Conservation (phyloP, 1,140 invertebrate species). For the Drosophila sturtevanti region DNA sequence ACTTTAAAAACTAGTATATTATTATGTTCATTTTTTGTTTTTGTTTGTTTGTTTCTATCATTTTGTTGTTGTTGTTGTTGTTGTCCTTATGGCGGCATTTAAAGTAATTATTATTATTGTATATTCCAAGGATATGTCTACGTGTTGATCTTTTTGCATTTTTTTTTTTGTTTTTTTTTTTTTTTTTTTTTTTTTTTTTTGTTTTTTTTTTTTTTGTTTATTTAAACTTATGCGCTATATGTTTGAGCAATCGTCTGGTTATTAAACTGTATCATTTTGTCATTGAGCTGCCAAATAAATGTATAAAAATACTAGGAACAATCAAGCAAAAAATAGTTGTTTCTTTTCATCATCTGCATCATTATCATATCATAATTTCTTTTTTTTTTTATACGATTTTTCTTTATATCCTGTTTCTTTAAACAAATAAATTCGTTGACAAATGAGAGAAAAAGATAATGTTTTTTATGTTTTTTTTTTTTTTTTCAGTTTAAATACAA, state of each 20-base stretch:
- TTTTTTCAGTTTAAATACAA: constrained; percentile 28
- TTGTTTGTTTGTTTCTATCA: no score
- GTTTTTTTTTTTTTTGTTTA: constrained; percentile 30
- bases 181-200: constrained; percentile 45
- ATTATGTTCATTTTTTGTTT: constrained; percentile 18
- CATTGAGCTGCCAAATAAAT: constrained; percentile 52
- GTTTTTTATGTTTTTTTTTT: no score
- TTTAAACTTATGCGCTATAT: constrained; percentile 64
- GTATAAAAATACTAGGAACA: constrained; percentile 57
- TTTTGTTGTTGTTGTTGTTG: constrained; percentile 15
- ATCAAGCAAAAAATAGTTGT: constrained; percentile 42
- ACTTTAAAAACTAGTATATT: constrained; percentile 72
- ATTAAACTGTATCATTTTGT: constrained; percentile 45
- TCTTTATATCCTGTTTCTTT: no score
- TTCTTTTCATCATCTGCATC: background rate
- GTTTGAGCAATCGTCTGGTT: constrained; percentile 63
- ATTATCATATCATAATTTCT: background rate
- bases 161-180: constrained; percentile 16
- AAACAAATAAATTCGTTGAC: constrained; percentile 65
- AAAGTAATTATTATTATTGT: constrained; percentile 82
- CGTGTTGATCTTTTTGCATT: constrained; percentile 71
- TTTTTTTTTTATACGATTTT: background rate
- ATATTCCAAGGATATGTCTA: constrained; percentile 82
- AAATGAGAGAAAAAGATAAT: constrained; percentile 21
- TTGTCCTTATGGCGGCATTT: constrained; percentile 65